These are phyloP conservation scores for Mycetomoellerius zeteki DNA, from an alignment of 1,140 invertebrate genomes.

Conservation along the genomic window DNA sequence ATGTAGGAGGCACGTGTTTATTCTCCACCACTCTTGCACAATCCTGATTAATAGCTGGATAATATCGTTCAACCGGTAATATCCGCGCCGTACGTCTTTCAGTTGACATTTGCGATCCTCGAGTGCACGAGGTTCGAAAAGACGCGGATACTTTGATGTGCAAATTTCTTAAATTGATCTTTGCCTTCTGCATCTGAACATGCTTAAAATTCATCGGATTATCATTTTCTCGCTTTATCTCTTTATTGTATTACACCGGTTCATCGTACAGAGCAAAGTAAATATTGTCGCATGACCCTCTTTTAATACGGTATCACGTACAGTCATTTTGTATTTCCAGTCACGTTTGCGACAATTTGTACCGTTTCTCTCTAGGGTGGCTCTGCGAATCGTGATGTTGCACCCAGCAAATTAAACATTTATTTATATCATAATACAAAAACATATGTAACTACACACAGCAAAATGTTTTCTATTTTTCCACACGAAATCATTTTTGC, in stretches of 20 bases:
- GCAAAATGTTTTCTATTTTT: neutral
- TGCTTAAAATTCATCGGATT: slow-evolving; percentile 43
- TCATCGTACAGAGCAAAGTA: neutral
- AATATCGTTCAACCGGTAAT: slow-evolving; percentile 82
- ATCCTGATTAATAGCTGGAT: slow-evolving; percentile 84
- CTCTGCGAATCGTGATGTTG: slow-evolving; percentile 32
- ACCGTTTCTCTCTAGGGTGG: slow-evolving; percentile 16
- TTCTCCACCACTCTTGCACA: slow-evolving; percentile 56
- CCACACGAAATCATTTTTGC: neutral
- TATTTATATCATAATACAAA: slow-evolving; percentile 53
- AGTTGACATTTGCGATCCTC: slow-evolving; percentile 32
- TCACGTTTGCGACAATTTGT: slow-evolving; percentile 60
- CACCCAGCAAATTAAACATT: slow-evolving; percentile 49
- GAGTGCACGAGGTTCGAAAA: slow-evolving; percentile 25
- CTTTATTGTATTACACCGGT: neutral
- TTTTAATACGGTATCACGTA: slow-evolving; percentile 45
- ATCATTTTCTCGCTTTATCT: slow-evolving; percentile 11
- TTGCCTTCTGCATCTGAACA: neutral
- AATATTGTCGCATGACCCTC: slow-evolving; percentile 47
- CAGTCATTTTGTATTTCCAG: slow-evolving; percentile 46
- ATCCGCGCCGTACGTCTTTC: slow-evolving; percentile 74
- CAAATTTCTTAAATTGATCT: slow-evolving; percentile 43
- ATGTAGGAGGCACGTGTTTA: slow-evolving; percentile 33
- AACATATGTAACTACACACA: neutral
- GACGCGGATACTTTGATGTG: slow-evolving; percentile 63